phyloP scores from a whole-genome alignment of 2,888 invertebrate species.

The Trichopoda pennipes region DNA sequence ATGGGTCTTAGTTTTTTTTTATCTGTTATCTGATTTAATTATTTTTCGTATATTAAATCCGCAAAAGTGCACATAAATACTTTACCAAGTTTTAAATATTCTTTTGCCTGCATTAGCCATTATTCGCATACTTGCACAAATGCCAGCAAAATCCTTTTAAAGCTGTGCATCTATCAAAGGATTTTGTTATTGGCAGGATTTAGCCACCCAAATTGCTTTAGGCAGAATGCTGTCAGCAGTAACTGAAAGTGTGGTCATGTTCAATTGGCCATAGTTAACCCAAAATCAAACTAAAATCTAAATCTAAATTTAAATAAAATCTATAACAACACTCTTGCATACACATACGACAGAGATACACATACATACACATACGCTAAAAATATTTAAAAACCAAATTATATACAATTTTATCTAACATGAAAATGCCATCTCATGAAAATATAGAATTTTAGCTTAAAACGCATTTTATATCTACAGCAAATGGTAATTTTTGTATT shows the following conservation, averaged over 20 bases:
- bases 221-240: constrained; percentile 52
- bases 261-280: constrained; percentile 57
- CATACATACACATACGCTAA: background rate
- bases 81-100: constrained; percentile 44
- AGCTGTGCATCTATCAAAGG: constrained; percentile 45
- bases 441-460: constrained; percentile 56
- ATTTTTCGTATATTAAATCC: constrained; percentile 17
- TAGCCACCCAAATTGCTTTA: constrained; percentile 17
- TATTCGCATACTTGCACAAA: constrained; percentile 36
- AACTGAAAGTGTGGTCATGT: constrained; percentile 56
- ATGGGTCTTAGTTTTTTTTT: background rate
- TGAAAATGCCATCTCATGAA: constrained; percentile 61
- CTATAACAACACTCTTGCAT: background rate
- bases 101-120: constrained; percentile 43
- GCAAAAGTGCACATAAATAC: constrained; percentile 38
- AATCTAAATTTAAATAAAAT: constrained; percentile 45
- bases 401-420: constrained; percentile 53
- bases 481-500: constrained; percentile 37
- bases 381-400: constrained; percentile 41
- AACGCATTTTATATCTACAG: constrained; percentile 60
- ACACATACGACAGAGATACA: background rate
- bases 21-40: background rate
- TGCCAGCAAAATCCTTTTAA: constrained; percentile 42
- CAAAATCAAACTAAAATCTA: constrained; percentile 59
- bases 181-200: constrained; percentile 26